Evolutionary conservation across 37 sponge, comb jelly and placozoan genomes (phyloP), one percentile per base, ranked within the genome.

Genomic region (Hexactinellida sp.): DNA sequence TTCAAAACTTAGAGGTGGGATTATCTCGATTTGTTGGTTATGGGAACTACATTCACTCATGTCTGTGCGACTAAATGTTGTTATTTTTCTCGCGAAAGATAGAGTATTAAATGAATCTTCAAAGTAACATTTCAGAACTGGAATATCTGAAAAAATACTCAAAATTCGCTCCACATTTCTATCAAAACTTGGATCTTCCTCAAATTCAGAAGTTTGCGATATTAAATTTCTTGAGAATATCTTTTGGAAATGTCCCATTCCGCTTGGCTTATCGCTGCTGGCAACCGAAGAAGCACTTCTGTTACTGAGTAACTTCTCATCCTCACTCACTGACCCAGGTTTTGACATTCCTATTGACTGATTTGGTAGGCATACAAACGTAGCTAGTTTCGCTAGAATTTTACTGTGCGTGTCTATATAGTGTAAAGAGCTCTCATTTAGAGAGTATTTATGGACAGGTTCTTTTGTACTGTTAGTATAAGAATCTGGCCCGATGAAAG

Each of bases 61-160:
- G 3, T 63, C 76, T 63, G 76, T 21, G 34, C 25, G 76, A 63
- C 3, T 63, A 23, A 63, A 63, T n/a, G 76, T 63, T 5, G 76
- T 63, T 25, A 63, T 63, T 10, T n/a, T 10, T 7, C 76, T 10
- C 3, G 76, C 76, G 76, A 63, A 63, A n/a, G 21, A 5, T 10
- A 63, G 25, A 21, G 76, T 63, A 63, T 32, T 63, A 23, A 63
- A 63, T 28, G 76, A 63, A 63, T 63, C 76, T n/a, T 63, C 76
- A 23, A 63, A 63, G 30, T 63, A 63, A 32, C 19, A 10, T 63
- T 63, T 63, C 3, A 63, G 76, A 28, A 63, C 76, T 32, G 76
- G 76, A 28, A 63, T 63, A 63, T 63, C 76, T n/a, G 30, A 63
- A 23, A 63, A 63, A n/a, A 63, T 63, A 63, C 13, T 63, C 76